Percentiles rank a stretch among this genome's conserved stretches.
phyloP scores from a whole-genome alignment of 2,113 vertebrate genomes.

The Ivindomyrus marchei region DNA sequence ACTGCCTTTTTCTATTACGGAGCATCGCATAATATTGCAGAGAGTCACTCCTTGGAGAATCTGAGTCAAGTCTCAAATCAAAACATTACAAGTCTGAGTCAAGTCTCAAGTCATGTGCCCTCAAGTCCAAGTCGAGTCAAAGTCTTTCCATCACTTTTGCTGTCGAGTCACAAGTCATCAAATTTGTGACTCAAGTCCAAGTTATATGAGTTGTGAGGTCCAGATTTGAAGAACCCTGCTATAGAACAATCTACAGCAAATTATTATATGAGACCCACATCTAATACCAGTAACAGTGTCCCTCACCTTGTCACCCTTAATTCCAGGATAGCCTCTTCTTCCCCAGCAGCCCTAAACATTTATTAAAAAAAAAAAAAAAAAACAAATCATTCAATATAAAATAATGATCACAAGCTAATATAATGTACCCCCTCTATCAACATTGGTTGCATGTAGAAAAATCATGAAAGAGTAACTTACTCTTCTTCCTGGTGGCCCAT shows the following conservation, averaged over 20 bases:
- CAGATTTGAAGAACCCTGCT: too few relatives aligned
- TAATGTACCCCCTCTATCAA: neutral
- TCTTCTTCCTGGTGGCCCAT: slow-evolving; percentile 53
- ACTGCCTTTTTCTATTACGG: neutral
- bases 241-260: neutral
- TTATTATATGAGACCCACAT: neutral
- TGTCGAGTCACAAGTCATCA: neutral
- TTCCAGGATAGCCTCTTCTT: slow-evolving; percentile 57
- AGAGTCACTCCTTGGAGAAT: neutral
- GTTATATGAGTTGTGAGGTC: neutral
- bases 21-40: neutral
- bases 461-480: slow-evolving; percentile 49
- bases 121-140: neutral
- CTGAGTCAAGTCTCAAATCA: neutral
- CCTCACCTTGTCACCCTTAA: slow-evolving; percentile 74
- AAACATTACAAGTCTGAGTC: neutral
- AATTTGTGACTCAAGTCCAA: neutral
- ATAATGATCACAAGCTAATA: neutral
- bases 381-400: neutral
- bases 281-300: neutral
- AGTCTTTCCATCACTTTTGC: neutral
- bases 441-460: neutral
- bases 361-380: neutral
- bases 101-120: neutral
- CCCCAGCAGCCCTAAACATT: slow-evolving; percentile 64